These are phyloP conservation scores for Butastur rufipennis DNA, from an alignment of 2,113 vertebrate genomes.

Conservation along the genomic window DNA sequence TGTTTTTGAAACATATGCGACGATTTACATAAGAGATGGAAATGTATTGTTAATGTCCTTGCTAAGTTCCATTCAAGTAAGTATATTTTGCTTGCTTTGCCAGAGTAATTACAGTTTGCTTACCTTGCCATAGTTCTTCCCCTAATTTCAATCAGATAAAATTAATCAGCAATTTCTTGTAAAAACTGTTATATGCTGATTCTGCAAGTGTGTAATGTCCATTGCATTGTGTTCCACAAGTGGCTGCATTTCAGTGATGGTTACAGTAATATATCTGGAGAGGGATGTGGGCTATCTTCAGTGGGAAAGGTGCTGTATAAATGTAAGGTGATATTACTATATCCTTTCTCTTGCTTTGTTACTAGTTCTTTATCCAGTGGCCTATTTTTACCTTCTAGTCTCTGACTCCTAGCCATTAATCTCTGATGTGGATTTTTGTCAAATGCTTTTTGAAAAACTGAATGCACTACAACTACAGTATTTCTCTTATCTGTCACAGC, in stretches of 20 bases:
- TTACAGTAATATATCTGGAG: not conserved
- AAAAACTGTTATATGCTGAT: not conserved
- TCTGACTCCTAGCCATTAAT: not conserved
- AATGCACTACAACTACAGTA: not conserved
- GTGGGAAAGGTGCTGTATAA: not conserved
- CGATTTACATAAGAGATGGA: not conserved
- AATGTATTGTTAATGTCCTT: not conserved
- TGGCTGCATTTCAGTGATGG: not conserved
- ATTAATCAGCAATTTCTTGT: not conserved
- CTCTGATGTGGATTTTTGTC: not conserved
- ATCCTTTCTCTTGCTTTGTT: not conserved
- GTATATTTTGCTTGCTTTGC: not conserved
- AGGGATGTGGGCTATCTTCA: accelerated
- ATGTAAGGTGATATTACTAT: not conserved
- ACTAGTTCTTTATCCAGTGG: not conserved
- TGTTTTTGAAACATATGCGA: not conserved
- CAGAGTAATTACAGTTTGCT: not conserved
- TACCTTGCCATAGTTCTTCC: not conserved
- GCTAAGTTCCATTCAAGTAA: not conserved
- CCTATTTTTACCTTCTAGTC: not conserved
- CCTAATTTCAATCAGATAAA: not conserved
- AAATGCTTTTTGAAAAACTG: not conserved
- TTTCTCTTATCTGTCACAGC: not conserved
- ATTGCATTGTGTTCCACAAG: not conserved
- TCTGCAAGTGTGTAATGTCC: not conserved